These are phyloP conservation scores for Myotis findleyi DNA, from an alignment of 2,797 vertebrate genomes.

Conservation along the genomic window DNA sequence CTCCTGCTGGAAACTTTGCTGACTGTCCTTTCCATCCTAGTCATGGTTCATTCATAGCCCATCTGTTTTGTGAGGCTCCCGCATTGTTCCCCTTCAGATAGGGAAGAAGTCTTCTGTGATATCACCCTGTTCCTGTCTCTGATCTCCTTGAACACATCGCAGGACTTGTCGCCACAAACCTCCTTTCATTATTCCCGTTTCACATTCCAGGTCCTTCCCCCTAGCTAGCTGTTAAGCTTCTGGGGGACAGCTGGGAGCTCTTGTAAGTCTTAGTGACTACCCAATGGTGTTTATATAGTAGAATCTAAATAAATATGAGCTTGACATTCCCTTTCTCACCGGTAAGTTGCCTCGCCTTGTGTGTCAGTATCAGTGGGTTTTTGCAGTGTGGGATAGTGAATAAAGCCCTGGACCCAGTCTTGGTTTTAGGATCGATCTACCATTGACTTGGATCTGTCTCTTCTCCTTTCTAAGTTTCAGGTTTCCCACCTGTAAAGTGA, in stretches of 20 bases:
- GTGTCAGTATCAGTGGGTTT: not conserved
- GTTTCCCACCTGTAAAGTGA: slow-evolving; percentile 33
- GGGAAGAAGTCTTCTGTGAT: not conserved
- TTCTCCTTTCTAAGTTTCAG: slow-evolving; percentile 31
- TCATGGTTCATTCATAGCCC: not conserved
- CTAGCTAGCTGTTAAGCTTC: not conserved
- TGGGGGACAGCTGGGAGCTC: not conserved
- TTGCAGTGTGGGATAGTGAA: not conserved
- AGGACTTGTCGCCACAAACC: not conserved
- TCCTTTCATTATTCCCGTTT: not conserved
- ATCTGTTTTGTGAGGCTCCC: not conserved
- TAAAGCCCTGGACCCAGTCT: not conserved
- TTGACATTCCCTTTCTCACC: not conserved
- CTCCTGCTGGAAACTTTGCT: not conserved
- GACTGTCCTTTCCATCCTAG: not conserved
- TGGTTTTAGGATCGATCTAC: not conserved
- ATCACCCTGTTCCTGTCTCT: not conserved
- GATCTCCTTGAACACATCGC: not conserved
- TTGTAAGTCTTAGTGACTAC: not conserved
- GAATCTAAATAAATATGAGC: not conserved
- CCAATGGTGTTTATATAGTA: not conserved
- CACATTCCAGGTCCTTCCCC: not conserved
- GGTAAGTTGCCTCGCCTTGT: not conserved
- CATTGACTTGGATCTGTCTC: not conserved
- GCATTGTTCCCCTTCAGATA: not conserved